Evolutionary conservation across 2,797 vertebrate genomes (phyloP).

Genomic region (Onychomys leucogaster): DNA sequence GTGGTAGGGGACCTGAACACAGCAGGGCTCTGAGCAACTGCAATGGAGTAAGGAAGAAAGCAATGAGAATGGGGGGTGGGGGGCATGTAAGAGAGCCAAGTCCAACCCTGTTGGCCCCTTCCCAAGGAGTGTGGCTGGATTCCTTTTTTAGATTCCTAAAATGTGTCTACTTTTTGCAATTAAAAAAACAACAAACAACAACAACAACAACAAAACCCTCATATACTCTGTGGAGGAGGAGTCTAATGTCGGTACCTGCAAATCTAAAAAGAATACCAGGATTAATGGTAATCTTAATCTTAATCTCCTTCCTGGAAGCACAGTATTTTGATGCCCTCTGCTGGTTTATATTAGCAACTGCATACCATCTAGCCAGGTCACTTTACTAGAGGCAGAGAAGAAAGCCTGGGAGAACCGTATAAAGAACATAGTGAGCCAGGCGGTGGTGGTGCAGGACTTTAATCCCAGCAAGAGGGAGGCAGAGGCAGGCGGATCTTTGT

Average conservation of each 20-base stretch:
- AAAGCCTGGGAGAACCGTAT: neutral
- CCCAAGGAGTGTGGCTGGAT: neutral
- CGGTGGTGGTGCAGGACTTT: too few relatives aligned
- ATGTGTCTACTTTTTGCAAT: neutral
- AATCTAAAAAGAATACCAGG: neutral
- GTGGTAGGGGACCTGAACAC: neutral
- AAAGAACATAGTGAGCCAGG: neutral
- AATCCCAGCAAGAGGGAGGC: too few relatives aligned
- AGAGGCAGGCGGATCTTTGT: too few relatives aligned
- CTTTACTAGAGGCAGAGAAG: neutral
- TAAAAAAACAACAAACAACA: neutral
- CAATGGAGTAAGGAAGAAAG: neutral
- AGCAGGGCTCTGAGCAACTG: neutral
- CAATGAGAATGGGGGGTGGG: too few relatives aligned
- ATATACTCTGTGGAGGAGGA: neutral
- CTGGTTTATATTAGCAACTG: neutral
- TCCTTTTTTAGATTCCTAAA: neutral
- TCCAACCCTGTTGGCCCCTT: neutral
- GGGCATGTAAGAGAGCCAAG: too few relatives aligned
- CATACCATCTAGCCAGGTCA: neutral
- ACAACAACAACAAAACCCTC: neutral
- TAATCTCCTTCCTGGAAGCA: neutral
- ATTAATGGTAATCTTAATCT: neutral
- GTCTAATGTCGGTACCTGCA: neutral
- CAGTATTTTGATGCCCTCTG: constrained; percentile 4